A percentile compares a stretch with the other conserved stretches of the same genome.
Conservation (phyloP, 2,797 vertebrate species). For the Xenops minutus region DNA sequence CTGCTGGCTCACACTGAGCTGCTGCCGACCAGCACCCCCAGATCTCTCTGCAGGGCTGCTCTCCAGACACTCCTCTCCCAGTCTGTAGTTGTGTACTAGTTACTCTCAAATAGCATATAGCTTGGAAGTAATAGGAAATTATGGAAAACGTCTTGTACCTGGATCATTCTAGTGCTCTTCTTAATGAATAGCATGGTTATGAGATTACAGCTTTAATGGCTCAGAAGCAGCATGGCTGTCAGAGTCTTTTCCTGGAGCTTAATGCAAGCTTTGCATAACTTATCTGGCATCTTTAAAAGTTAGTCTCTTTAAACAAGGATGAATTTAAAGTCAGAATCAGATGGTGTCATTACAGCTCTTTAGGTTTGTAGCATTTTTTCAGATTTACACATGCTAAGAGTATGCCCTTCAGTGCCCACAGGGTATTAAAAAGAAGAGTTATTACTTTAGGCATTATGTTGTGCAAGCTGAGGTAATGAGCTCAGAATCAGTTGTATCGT, state of each 20-base stretch:
- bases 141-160: neutral
- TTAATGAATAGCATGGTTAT: neutral
- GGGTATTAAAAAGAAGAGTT: neutral
- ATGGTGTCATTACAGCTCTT: neutral
- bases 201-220: neutral
- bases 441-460: neutral
- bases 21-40: neutral
- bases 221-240: neutral
- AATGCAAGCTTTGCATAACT: neutral
- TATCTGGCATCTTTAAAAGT: neutral
- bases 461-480: neutral
- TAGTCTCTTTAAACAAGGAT: neutral
- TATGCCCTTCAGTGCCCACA: neutral
- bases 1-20: neutral
- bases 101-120: neutral
- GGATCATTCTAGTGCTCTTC: neutral
- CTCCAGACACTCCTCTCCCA: neutral
- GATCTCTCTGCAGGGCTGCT: neutral
- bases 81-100: accelerated
- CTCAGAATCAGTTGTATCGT: neutral
- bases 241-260: neutral
- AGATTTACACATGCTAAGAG: neutral
- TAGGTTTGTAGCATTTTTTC: neutral
- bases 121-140: neutral
- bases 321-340: neutral